Conservation (phyloP, 1,140 invertebrate genomes). For the Ceratina australensis region DNA sequence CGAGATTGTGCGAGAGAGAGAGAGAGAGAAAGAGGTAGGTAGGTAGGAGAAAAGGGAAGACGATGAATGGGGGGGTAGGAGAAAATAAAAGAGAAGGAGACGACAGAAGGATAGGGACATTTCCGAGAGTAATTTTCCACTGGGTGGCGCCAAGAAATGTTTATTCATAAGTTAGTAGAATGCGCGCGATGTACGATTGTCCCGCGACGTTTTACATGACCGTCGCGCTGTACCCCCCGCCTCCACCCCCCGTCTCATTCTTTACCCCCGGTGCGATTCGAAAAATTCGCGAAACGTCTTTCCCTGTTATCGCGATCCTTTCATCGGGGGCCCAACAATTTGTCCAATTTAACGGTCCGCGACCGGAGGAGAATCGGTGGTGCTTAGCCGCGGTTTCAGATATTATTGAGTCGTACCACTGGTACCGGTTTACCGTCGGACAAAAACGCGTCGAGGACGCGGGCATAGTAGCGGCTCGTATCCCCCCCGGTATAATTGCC, state of each 20-base stretch:
- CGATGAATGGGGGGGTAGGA: background rate
- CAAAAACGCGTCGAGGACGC: no score
- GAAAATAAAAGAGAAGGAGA: slow-evolving; percentile 10
- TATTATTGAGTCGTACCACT: no score
- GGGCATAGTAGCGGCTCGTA: no score
- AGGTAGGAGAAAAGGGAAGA: background rate
- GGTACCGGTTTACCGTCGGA: no score
- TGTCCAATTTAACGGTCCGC: no score
- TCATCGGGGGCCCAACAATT: no score
- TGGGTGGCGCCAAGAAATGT: slow-evolving; percentile 69
- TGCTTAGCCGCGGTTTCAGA: no score
- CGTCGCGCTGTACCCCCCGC: slow-evolving; percentile 11
- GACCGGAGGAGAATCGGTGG: no score
- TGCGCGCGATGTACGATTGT: slow-evolving; percentile 68
- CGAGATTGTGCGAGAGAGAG: background rate
- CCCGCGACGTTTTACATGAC: slow-evolving; percentile 57
- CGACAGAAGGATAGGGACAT: slow-evolving; percentile 49
- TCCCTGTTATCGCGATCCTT: slow-evolving; percentile 8
- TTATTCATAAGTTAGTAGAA: slow-evolving; percentile 73
- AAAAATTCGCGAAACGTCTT: slow-evolving; percentile 9
- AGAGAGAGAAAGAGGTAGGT: background rate
- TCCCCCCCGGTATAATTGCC: no score
- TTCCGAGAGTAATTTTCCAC: slow-evolving; percentile 72
- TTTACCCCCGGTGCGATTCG: slow-evolving; percentile 20
- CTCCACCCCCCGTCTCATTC: no score